These are phyloP conservation scores for Apostichopus parvimensis DNA, from an alignment of 35 echinoderm and acorn worm species.

Conservation along the genomic window DNA sequence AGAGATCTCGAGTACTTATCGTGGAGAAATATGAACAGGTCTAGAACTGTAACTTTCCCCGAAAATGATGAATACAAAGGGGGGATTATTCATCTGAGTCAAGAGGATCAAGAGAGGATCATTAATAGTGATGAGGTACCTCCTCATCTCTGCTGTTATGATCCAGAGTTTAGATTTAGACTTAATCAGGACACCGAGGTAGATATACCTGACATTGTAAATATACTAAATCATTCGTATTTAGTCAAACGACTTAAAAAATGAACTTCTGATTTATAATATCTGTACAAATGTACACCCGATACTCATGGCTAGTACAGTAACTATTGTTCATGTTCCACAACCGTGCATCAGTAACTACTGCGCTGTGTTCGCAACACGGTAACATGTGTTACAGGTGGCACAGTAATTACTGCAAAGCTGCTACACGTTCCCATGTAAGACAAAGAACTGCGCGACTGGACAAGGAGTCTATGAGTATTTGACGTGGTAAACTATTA, in stretches of 20 bases:
- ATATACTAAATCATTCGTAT: background rate
- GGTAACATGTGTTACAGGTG: too few relatives aligned
- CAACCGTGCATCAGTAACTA: too few relatives aligned
- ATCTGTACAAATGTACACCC: background rate
- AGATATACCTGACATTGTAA: constrained; percentile 56
- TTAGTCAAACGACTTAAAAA: background rate
- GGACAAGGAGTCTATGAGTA: too few relatives aligned
- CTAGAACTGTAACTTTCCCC: constrained; percentile 57
- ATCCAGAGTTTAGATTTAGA: constrained; percentile 79
- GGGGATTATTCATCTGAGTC: constrained; percentile 30
- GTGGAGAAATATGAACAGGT: constrained; percentile 72
- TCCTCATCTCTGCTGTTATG: constrained; percentile 79
- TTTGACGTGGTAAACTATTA: too few relatives aligned
- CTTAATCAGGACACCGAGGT: constrained; percentile 89
- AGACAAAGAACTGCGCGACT: too few relatives aligned
- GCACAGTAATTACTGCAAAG: too few relatives aligned
- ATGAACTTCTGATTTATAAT: background rate
- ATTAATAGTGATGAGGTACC: constrained; percentile 74
- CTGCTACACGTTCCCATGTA: too few relatives aligned
- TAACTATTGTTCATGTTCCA: too few relatives aligned
- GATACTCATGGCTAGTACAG: too few relatives aligned
- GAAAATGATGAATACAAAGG: constrained; percentile 54
- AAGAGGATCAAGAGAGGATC: constrained; percentile 56
- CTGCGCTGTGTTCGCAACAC: too few relatives aligned
- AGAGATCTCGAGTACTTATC: constrained; percentile 65